Conservation (phyloP, 2,888 invertebrate species). For the Drosophila putrida region DNA sequence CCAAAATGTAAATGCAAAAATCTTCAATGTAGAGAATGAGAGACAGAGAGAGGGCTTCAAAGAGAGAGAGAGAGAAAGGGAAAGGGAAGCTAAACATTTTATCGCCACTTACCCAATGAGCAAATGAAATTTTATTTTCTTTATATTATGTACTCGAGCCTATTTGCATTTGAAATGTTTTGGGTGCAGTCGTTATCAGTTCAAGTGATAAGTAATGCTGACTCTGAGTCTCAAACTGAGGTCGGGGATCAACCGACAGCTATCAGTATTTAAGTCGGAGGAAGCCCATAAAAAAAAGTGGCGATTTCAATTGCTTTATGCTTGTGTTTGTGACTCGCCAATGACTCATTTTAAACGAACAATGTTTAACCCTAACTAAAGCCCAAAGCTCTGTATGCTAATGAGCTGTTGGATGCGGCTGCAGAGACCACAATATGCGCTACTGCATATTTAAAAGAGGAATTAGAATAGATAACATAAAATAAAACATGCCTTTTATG, state of each 20-base stretch:
- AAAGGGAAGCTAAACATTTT: conserved; percentile 58
- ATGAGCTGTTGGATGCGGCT: conserved; percentile 47
- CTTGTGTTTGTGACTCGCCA: conserved; percentile 53
- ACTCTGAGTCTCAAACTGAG: conserved; percentile 6
- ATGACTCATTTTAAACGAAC: conserved; percentile 64
- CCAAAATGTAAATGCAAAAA: conserved; percentile 26
- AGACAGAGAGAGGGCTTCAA: neutral
- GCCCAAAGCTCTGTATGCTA: conserved; percentile 56
- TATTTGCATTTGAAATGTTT: conserved; percentile 50
- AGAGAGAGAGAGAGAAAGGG: conserved; percentile 7
- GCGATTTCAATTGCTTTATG: conserved; percentile 43
- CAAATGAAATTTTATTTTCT: conserved; percentile 53
- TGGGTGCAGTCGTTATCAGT: conserved; percentile 12
- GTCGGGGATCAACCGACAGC: conserved; percentile 22
- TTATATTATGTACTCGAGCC: conserved; percentile 43
- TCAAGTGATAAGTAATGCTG: conserved; percentile 25
- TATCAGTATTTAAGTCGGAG: conserved; percentile 42
- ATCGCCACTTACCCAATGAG: conserved; percentile 64
- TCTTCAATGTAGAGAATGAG: conserved; percentile 4
- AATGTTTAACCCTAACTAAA: conserved; percentile 53
- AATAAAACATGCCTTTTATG: too few relatives aligned
- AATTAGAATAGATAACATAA: neutral
- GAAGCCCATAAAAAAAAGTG: conserved; percentile 47
- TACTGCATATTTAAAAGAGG: neutral
- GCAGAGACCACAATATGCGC: neutral